Percentiles rank a stretch among this genome's conserved stretches.
Conservation (phyloP, 2,797 vertebrate genomes). For the Oreochromis grahami region DNA sequence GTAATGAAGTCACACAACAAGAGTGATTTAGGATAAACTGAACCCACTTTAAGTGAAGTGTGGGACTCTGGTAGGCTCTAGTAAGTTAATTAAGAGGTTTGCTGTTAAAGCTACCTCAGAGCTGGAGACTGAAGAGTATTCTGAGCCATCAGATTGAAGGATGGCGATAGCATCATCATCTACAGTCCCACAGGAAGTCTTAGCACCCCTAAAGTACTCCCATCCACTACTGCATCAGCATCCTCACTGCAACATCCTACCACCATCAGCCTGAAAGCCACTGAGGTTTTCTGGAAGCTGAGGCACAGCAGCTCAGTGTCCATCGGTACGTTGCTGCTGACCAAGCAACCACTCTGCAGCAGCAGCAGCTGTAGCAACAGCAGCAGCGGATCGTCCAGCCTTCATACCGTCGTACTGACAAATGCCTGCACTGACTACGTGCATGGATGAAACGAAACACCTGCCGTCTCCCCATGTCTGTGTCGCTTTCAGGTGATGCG, state of each 20-base stretch:
- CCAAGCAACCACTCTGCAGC: constrained; percentile 58
- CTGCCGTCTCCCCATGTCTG: constrained; percentile 6
- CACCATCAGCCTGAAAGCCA: constrained; percentile 8
- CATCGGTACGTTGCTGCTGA: constrained; percentile 63
- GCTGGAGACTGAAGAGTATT: background rate
- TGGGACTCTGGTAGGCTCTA: background rate
- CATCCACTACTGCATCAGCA: background rate
- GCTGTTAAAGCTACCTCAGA: background rate
- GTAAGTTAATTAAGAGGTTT: background rate
- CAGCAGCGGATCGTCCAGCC: constrained; percentile 24
- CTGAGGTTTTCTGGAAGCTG: constrained; percentile 32
- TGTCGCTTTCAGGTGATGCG: constrained; percentile 25
- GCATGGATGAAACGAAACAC: constrained; percentile 29
- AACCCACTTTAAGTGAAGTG: background rate
- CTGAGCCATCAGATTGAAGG: background rate
- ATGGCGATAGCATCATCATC: background rate
- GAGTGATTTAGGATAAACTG: background rate
- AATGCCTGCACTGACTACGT: background rate
- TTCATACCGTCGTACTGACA: constrained; percentile 2
- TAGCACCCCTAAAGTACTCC: constrained; percentile 1
- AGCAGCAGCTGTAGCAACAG: background rate
- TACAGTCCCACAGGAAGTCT: constrained; percentile 15
- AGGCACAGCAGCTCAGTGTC: constrained; percentile 16
- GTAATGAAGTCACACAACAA: constrained; percentile 8
- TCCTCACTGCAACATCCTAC: constrained; percentile 25